phyloP scores from a whole-genome alignment of 37 sponge, comb jelly and placozoan genomes.

The Eunapius fragilis region DNA sequence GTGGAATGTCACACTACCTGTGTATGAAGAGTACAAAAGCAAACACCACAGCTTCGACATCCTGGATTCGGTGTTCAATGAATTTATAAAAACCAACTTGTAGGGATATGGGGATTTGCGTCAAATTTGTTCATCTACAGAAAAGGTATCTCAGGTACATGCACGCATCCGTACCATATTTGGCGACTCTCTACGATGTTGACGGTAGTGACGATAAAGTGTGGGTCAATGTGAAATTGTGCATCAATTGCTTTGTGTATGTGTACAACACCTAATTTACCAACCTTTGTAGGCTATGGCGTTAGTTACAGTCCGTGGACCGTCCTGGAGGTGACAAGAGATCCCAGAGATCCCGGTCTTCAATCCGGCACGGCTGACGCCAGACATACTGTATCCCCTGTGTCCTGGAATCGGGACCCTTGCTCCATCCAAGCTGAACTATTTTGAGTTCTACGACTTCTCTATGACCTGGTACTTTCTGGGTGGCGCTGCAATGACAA shows the following conservation, averaged over 20 bases:
- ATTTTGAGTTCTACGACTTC: too few relatives aligned
- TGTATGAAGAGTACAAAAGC: neutral
- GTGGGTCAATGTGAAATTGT: neutral
- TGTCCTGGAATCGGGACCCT: too few relatives aligned
- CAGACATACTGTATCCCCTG: too few relatives aligned
- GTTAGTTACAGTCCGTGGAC: too few relatives aligned
- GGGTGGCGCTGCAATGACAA: too few relatives aligned
- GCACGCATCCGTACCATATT: neutral
- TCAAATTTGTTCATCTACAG: neutral
- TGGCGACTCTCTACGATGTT: neutral
- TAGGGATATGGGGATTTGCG: neutral
- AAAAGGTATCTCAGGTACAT: neutral
- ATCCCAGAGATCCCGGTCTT: too few relatives aligned
- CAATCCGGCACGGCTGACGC: too few relatives aligned
- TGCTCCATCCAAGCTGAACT: too few relatives aligned
- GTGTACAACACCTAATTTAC: too few relatives aligned
- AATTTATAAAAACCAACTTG: neutral
- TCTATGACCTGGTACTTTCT: too few relatives aligned
- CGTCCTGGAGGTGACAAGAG: too few relatives aligned
- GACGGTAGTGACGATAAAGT: neutral
- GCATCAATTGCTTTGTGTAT: neutral
- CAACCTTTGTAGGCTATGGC: too few relatives aligned
- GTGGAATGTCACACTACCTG: neutral
- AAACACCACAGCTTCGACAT: neutral
- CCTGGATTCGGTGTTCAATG: neutral